These are phyloP conservation scores for Gambusia yucatana DNA, from an alignment of 2,797 vertebrate genomes.

Conservation along the genomic window DNA sequence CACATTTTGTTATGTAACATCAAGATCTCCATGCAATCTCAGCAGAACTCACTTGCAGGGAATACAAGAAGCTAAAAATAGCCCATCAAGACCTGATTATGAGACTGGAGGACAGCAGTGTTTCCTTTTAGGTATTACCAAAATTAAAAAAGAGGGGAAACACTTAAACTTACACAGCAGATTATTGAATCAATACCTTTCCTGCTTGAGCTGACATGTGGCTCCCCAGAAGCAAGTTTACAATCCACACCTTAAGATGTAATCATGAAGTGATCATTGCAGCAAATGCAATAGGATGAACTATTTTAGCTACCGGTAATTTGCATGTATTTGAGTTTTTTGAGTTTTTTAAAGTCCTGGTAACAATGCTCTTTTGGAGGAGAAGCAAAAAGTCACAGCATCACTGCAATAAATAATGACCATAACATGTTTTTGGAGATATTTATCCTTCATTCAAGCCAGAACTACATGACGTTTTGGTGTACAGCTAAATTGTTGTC, in stretches of 20 bases:
- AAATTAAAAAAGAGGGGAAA: constrained; percentile 39
- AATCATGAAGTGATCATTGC: constrained; percentile 4
- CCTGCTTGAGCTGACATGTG: background rate
- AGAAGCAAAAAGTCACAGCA: background rate
- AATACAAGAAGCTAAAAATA: constrained; percentile 78
- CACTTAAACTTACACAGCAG: constrained; percentile 27
- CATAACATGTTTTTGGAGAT: background rate
- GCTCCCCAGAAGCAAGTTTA: constrained; percentile 12
- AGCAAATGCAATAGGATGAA: background rate
- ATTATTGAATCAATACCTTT: constrained; percentile 24
- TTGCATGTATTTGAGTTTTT: background rate
- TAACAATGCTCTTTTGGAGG: background rate
- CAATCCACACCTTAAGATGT: constrained; percentile 26
- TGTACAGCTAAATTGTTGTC: background rate
- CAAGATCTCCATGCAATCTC: constrained; percentile 72
- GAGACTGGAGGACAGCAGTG: constrained; percentile 50
- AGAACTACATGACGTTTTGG: background rate
- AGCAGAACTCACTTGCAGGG: constrained; percentile 63
- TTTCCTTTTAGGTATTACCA: constrained; percentile 17
- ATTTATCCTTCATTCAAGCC: background rate
- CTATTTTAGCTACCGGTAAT: background rate
- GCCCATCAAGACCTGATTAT: constrained; percentile 74
- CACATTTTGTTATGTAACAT: constrained; percentile 76
- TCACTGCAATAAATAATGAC: background rate
- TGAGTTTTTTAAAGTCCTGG: background rate